Conservation (phyloP, 1,140 invertebrate genomes). For the Samia ricini region DNA sequence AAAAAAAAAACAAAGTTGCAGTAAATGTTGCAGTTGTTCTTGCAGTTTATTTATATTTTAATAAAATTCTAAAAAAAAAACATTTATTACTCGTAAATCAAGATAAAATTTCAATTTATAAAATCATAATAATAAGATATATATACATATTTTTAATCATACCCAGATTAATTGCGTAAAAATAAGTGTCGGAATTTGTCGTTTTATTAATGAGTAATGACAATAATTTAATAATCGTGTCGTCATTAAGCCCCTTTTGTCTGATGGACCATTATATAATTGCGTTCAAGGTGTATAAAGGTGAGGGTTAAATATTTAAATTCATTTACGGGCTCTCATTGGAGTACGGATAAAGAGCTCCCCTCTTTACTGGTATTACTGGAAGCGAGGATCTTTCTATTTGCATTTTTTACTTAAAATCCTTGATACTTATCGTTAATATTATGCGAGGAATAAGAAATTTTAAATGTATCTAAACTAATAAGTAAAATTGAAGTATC, state of each 20-base stretch:
- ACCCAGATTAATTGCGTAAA: background rate
- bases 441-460: no score
- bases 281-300: conserved; percentile 20
- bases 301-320: conserved; percentile 13
- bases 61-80: no score
- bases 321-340: conserved; percentile 11
- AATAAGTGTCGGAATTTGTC: conserved; percentile 1
- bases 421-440: no score
- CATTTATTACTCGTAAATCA: no score
- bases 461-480: no score
- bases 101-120: background rate
- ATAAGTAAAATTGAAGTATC: no score
- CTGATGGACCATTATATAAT: conserved; percentile 16
- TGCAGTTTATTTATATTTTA: no score
- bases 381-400: background rate
- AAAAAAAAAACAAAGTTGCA: no score
- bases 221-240: conserved; percentile 13
- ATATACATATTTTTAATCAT: no score
- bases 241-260: conserved; percentile 14
- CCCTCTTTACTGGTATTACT: no score
- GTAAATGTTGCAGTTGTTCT: no score
- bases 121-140: background rate
- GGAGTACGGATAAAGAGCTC: conserved; percentile 2
- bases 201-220: conserved; percentile 15
- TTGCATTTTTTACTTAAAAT: background rate